Percentiles rank a stretch among this genome's conserved stretches.
These are phyloP conservation scores for Limnodromus scolopaceus DNA, from an alignment of 2,797 vertebrate species.

Conservation along the genomic window DNA sequence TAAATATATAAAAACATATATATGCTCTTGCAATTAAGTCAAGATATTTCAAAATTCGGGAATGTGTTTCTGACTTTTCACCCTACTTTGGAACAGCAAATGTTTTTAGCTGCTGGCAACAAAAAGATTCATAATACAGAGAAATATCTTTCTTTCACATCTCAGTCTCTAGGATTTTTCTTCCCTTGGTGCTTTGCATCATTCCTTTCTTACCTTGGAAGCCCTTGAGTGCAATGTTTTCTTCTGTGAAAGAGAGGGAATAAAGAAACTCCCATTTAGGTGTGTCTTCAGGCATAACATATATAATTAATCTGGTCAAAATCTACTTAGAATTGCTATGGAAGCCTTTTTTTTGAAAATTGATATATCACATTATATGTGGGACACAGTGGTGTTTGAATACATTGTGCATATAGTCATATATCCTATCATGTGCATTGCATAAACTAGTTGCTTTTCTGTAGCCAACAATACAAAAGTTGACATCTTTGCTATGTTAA, in stretches of 20 bases:
- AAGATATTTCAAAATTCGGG: neutral
- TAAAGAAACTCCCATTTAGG: neutral
- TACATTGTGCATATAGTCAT: neutral
- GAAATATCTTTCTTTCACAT: neutral
- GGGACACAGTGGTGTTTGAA: neutral
- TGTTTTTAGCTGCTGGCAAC: neutral
- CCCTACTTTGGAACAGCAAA: neutral
- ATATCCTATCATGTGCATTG: accelerated
- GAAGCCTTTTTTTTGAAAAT: neutral
- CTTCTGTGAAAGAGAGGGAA: neutral
- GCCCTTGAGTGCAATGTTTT: neutral
- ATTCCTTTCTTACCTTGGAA: neutral
- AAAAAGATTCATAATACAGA: neutral
- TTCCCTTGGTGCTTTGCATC: neutral
- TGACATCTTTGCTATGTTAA: neutral
- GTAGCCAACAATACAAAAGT: neutral
- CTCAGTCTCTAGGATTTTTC: neutral
- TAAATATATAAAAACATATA: neutral
- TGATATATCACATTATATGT: neutral
- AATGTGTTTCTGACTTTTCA: neutral
- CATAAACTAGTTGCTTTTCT: neutral
- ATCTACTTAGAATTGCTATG: neutral
- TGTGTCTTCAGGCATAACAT: neutral
- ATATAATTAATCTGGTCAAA: neutral
- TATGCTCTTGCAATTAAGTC: neutral